Base-by-base conservation (phyloP, 2,888 invertebrate species). In the Leptopilina drosophilae region DNA sequence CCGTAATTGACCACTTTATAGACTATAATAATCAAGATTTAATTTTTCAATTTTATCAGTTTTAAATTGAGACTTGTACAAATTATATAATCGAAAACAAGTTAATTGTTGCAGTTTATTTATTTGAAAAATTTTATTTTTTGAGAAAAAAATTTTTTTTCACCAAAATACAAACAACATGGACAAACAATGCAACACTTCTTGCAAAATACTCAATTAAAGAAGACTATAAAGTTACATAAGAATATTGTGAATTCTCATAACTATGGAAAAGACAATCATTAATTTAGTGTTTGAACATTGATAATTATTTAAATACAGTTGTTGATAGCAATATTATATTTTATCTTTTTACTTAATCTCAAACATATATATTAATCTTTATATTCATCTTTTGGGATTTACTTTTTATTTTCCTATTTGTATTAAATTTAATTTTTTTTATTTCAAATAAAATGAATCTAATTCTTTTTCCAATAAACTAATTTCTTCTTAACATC, bases 191-290 rank as follows among this genome's bases (percentile, higher is more conserved):
- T 33, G 33, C 2, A 33, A 33, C 33, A 33, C 33, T 33, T 33
- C 33, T 33, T 33, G 5, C 33, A 33, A 33, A 33, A 42, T 42
- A 42, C 42, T 42, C 42, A 42, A 42, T 42, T 42, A 42, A 8
- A 42, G 42, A 42, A 42, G 69, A 11, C 20, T 46, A 46, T 46
- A 49, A 11, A 69, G 15, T 53, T 69, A 53, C 12, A 26, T 26
- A 49, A 26, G 62, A 42, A 42, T 69, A 26, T 69, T 69, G 53
- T 9, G 69, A 26, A 49, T 69, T 26, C 26, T 69, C 53, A 53
- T 1, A 69, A 49, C 12, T 20, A 33, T 33, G 53, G 14, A 26
- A 7, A 15, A 49, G 49, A 49, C 2, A 20, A 69, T 20, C 26
- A 69, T 53, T 53, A 5, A 26, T 20, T 69, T 26, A 62, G 8